Evolutionary conservation across 2,888 invertebrate genomes (phyloP).

Genomic region (Altica lythri): DNA sequence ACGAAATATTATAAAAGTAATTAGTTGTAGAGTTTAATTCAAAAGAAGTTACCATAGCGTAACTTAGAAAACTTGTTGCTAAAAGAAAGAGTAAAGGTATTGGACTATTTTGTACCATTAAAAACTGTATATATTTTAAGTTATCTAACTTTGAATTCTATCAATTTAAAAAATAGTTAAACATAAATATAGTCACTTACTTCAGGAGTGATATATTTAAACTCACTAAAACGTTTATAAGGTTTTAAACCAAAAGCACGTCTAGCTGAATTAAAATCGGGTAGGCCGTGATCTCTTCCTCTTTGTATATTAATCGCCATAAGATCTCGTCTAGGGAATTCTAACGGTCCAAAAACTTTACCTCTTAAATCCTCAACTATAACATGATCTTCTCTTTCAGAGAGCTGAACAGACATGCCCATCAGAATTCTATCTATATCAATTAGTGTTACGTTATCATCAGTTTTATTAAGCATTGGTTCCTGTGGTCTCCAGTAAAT

Average conservation of each 20-base stretch:
- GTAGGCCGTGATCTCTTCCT: constrained; percentile 63
- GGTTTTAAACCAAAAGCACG: constrained; percentile 54
- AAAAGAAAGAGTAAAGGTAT: background rate
- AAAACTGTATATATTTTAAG: no score
- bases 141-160: no score
- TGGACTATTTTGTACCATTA: no score
- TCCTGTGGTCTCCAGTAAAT: constrained; percentile 62
- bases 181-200: constrained; percentile 15
- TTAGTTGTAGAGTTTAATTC: no score
- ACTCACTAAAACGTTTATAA: constrained; percentile 42
- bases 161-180: background rate
- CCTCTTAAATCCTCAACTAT: constrained; percentile 65
- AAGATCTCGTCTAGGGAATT: constrained; percentile 63
- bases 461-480: constrained; percentile 44
- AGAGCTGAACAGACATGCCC: constrained; percentile 62
- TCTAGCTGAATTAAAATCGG: constrained; percentile 65
- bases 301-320: constrained; percentile 66
- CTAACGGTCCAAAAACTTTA: constrained; percentile 63
- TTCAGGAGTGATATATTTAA: constrained; percentile 30
- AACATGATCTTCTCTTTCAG: constrained; percentile 62
- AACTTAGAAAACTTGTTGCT: no score
- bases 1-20: no score
- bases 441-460: constrained; percentile 43
- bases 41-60: no score
- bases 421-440: constrained; percentile 61